Percentiles rank a stretch among this genome's conserved stretches.
Conservation (phyloP, 2,797 vertebrate genomes). For the Rhadinocentrus ornatus region DNA sequence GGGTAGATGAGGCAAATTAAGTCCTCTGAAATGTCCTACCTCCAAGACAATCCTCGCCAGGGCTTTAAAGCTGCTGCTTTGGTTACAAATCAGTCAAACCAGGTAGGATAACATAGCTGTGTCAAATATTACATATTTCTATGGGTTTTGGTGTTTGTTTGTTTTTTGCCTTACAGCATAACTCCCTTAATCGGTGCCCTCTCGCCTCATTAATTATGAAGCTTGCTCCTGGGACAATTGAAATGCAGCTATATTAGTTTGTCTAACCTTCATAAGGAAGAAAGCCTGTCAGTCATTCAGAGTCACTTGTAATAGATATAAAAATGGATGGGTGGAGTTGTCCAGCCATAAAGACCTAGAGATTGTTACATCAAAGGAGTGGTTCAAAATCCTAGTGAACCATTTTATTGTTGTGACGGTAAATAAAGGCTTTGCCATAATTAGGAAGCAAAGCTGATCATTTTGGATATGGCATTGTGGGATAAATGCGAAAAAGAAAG, state of each 20-base stretch:
- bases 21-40: no score
- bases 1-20: no score
- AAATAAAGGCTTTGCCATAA: neutral
- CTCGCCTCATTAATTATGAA: no score
- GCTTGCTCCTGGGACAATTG: no score
- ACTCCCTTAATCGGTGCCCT: no score
- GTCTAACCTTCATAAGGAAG: neutral
- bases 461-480: neutral
- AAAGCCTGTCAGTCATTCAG: neutral
- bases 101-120: no score
- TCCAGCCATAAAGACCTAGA: neutral
- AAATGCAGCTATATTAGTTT: no score
- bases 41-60: no score
- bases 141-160: no score
- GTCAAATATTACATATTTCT: no score
- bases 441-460: neutral
- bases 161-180: neutral
- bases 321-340: neutral
- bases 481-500: neutral
- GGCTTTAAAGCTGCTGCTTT: no score
- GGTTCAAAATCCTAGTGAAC: neutral
- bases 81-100: no score
- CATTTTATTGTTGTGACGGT: neutral
- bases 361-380: neutral
- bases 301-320: neutral